Conservation (phyloP, 2,113 vertebrate genomes). For the Rhombomys opimus region DNA sequence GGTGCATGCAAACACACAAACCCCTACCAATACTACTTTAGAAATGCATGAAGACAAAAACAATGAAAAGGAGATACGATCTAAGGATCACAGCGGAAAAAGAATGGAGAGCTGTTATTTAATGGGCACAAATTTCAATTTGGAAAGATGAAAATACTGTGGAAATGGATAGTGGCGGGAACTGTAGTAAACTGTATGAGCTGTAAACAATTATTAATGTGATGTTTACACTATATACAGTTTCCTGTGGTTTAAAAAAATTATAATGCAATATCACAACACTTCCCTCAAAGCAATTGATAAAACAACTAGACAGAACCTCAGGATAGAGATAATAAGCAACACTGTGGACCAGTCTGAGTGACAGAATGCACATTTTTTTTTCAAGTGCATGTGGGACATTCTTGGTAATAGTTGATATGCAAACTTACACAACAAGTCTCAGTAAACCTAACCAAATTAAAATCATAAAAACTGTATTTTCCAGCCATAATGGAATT, state of each 20-base stretch:
- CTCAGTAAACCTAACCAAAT: not conserved
- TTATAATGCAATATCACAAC: not conserved
- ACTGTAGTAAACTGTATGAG: not conserved
- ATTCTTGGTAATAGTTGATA: not conserved
- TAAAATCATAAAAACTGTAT: not conserved
- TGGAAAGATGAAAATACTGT: not conserved
- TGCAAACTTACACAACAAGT: not conserved
- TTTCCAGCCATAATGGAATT: not conserved
- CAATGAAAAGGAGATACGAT: not conserved
- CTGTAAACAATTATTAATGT: not conserved
- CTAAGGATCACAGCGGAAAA: not conserved
- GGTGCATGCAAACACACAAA: not conserved
- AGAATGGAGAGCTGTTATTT: not conserved
- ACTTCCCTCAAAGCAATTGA: not conserved
- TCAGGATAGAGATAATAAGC: not conserved
- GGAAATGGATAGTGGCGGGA: too few relatives aligned
- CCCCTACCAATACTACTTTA: not conserved
- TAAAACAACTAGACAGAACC: not conserved
- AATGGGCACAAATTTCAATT: not conserved
- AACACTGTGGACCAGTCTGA: not conserved
- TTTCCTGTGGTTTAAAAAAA: not conserved
- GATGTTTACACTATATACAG: not conserved
- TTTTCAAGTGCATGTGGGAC: not conserved
- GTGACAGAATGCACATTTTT: not conserved
- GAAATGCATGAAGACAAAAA: not conserved